phyloP scores from a whole-genome alignment of 37 sponge, comb jelly and placozoan genomes.

The Crambe crambe region DNA sequence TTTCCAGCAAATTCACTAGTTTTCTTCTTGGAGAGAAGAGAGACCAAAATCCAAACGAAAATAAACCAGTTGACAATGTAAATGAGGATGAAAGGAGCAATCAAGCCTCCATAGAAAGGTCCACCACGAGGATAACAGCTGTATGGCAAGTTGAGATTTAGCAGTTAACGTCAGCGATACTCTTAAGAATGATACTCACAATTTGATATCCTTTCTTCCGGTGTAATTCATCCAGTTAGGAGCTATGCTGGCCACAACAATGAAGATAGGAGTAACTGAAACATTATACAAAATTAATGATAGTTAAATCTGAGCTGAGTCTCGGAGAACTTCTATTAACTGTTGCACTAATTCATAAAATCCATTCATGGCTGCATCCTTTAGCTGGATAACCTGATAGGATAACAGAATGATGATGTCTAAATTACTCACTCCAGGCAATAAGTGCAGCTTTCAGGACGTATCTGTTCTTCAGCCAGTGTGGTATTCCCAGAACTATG shows the following conservation, averaged over 20 bases:
- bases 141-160: too few species aligned
- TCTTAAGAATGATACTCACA: not conserved
- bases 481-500: conserved; percentile 10
- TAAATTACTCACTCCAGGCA: conserved; percentile 48
- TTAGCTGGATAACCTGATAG: too few species aligned
- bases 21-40: not conserved
- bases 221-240: not conserved
- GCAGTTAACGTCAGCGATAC: too few species aligned
- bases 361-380: too few species aligned
- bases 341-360: conserved; percentile 4
- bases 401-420: not conserved
- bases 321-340: not conserved
- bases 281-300: too few species aligned
- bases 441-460: conserved; percentile 22
- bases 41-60: not conserved
- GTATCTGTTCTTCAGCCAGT: conserved; percentile 2
- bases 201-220: not conserved
- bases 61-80: conserved; percentile 12
- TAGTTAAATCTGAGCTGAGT: too few species aligned
- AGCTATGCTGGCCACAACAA: conserved; percentile 3
- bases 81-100: conserved; percentile 2
- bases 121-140: conserved; percentile 7
- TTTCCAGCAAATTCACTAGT: not conserved
- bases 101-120: not conserved
- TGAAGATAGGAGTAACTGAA: conserved; percentile 13